Percentiles rank a stretch among this genome's conserved stretches.
Evolutionary conservation across 2,113 vertebrate genomes (phyloP).

Genomic region (Chionis minor): DNA sequence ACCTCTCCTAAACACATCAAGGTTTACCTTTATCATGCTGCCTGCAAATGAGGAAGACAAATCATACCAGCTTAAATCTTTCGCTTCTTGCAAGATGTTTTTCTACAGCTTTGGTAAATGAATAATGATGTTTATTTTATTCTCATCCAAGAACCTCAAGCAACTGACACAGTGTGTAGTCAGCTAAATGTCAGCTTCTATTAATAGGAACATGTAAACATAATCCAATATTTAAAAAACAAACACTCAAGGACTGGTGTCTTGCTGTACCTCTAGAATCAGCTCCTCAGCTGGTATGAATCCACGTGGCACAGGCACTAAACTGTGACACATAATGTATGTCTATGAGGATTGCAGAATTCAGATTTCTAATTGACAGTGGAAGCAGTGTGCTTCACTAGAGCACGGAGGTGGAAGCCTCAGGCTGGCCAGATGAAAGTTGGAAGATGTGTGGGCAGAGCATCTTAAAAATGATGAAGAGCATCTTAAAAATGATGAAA

Average conservation of each 20-base stretch:
- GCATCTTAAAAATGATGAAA: not conserved
- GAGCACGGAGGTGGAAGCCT: not conserved
- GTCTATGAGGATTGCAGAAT: not conserved
- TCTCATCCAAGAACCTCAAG: slow-evolving; percentile 12
- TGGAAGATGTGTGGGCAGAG: not conserved
- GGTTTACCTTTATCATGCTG: not conserved
- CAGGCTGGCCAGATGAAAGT: not conserved
- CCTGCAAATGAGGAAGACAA: not conserved
- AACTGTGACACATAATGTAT: not conserved
- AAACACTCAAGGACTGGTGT: not conserved
- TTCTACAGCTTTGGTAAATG: not conserved
- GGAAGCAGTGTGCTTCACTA: not conserved
- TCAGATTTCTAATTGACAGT: not conserved
- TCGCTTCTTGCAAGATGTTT: not conserved
- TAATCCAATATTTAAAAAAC: slow-evolving; percentile 56
- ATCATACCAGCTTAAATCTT: not conserved
- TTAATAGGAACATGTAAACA: slow-evolving; percentile 42
- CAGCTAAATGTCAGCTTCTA: slow-evolving; percentile 37
- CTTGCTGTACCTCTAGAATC: not conserved
- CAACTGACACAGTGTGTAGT: slow-evolving; percentile 11
- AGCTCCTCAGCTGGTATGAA: not conserved
- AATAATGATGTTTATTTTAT: slow-evolving; percentile 41
- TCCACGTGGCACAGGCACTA: not conserved
- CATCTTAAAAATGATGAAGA: not conserved
- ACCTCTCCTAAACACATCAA: not conserved